Conservation (phyloP, 2,888 invertebrate species). For the Balanococcus diminutus region DNA sequence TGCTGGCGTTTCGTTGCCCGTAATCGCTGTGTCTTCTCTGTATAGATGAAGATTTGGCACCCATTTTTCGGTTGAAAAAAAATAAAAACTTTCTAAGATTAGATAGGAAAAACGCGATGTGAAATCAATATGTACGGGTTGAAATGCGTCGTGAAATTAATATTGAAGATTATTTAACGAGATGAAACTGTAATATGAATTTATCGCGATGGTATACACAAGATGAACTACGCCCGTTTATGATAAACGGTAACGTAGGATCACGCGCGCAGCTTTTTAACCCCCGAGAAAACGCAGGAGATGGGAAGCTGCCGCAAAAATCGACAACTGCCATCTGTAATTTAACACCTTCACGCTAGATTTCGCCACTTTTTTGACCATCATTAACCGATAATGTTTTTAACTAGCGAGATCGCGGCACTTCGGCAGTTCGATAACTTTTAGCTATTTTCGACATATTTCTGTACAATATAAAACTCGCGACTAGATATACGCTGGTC, state of each 20-base stretch:
- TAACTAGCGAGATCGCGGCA: background rate
- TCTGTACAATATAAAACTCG: background rate
- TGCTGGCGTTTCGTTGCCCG: conserved; percentile 48
- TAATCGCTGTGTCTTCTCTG: conserved; percentile 53
- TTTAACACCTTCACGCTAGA: conserved; percentile 53
- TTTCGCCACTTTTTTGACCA: conserved; percentile 50
- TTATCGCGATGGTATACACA: conserved; percentile 49
- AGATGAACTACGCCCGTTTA: conserved; percentile 54
- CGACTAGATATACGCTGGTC: background rate
- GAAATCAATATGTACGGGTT: background rate
- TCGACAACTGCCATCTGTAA: conserved; percentile 52
- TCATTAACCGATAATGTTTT: conserved; percentile 44
- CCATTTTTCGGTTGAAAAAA: conserved; percentile 30
- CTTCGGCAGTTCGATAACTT: background rate
- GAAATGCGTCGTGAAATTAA: background rate
- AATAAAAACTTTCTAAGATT: background rate
- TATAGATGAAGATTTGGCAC: conserved; percentile 53
- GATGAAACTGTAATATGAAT: conserved; percentile 43
- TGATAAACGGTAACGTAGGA: conserved; percentile 49
- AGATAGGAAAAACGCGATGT: background rate
- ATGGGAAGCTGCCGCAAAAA: conserved; percentile 50
- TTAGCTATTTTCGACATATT: background rate
- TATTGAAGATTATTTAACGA: conserved; percentile 31
- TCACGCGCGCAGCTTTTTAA: conserved; percentile 51
- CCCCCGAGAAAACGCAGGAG: conserved; percentile 32